Evolutionary conservation across 2,797 vertebrate species (phyloP).

Genomic region (Enteromius viviparus): DNA sequence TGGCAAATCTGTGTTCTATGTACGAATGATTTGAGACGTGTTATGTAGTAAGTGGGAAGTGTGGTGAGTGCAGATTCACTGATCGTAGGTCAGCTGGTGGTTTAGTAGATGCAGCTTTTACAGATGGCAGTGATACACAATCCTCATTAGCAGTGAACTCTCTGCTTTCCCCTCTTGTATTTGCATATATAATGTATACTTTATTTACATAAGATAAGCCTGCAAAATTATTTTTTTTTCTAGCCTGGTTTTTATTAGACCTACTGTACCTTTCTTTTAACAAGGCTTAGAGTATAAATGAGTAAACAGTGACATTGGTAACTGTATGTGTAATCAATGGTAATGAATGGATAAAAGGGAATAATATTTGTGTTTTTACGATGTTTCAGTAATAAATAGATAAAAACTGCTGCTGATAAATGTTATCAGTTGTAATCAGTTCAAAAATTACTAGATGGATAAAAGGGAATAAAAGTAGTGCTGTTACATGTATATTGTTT

Average conservation of each 20-base stretch:
- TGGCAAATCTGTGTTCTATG: slow-evolving; percentile 2
- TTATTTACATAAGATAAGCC: neutral
- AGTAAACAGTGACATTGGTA: neutral
- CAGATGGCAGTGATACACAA: slow-evolving; percentile 45
- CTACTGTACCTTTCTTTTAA: neutral
- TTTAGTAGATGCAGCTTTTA: slow-evolving; percentile 27
- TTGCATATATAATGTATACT: slow-evolving; percentile 41
- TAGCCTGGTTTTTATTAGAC: neutral
- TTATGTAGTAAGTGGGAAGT: neutral
- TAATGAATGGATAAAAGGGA: neutral
- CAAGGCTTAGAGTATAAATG: neutral
- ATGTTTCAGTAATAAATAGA: neutral
- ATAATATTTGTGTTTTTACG: neutral
- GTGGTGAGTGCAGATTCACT: slow-evolving; percentile 2
- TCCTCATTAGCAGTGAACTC: slow-evolving; percentile 42
- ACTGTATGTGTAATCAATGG: neutral
- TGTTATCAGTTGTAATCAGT: neutral
- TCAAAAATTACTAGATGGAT: neutral
- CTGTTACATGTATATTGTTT: no score
- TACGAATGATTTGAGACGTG: neutral
- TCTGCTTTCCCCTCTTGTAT: slow-evolving; percentile 10
- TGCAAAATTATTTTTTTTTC: neutral
- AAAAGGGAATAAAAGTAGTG: neutral
- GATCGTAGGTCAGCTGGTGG: slow-evolving; percentile 42
- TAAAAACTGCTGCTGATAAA: neutral